These are phyloP conservation scores for Xenopus laevis DNA, from an alignment of 2,113 vertebrate genomes.

Conservation along the genomic window DNA sequence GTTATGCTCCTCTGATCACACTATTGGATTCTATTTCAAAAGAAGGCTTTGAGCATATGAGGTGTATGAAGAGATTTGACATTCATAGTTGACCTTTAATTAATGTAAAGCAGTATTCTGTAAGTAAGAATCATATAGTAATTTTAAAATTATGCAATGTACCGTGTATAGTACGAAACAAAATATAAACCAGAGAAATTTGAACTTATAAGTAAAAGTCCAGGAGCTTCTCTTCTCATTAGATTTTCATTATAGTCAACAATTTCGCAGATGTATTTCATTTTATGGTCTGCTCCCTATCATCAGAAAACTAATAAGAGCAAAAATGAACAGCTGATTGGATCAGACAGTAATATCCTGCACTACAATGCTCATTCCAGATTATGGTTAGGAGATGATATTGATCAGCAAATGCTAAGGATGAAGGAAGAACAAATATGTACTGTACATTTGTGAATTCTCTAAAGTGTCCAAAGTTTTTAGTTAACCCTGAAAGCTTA, in stretches of 20 bases:
- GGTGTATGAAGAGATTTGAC: too few relatives aligned
- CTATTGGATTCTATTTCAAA: too few relatives aligned
- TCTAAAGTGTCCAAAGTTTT: conserved; percentile 5
- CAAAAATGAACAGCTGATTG: conserved; percentile 56
- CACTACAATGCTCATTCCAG: conserved; percentile 32
- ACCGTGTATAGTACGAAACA: neutral
- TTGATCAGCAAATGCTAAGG: conserved; percentile 49
- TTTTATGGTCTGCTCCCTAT: conserved; percentile 37
- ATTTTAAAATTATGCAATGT: neutral
- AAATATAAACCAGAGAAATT: conserved; percentile 1
- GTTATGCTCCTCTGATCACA: too few relatives aligned
- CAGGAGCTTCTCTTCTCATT: conserved; percentile 23
- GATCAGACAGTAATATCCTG: conserved; percentile 48
- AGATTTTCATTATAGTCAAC: conserved; percentile 38
- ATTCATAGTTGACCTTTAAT: too few relatives aligned
- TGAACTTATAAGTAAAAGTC: conserved; percentile 20
- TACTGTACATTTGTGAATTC: neutral
- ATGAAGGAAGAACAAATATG: neutral
- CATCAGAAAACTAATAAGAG: conserved; percentile 55
- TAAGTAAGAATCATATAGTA: too few relatives aligned
- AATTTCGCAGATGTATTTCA: conserved; percentile 43
- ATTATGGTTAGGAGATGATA: conserved; percentile 50
- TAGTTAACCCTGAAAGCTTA: conserved; percentile 14
- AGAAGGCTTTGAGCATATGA: too few relatives aligned
- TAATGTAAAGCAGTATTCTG: too few relatives aligned